Evolutionary conservation across 1,140 invertebrate genomes (phyloP), one percentile per base, ranked within the genome.

Genomic region (Eueides isabella): DNA sequence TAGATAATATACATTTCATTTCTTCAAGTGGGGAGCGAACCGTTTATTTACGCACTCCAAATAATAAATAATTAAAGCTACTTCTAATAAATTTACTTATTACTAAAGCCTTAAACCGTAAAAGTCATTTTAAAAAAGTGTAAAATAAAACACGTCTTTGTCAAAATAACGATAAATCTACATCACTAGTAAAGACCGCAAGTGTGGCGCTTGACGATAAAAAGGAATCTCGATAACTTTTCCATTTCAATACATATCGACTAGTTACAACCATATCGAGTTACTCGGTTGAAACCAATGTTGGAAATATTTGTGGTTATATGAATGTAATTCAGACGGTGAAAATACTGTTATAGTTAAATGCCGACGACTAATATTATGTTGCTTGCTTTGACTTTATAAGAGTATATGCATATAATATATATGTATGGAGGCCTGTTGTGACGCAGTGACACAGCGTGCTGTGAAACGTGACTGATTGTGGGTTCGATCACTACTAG

Each of bases 181-280:
- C 79, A 78, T 72, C 78, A 71, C 80, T 76, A 80, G 7, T 5
- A 48, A 33, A 65, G 66, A 89, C 84, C 85, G 69, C 85, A 87
- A 84, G 85, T 87, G 85, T 80, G 84, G 85, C 85, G 84, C 78
- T 85, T 80, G 74, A 83, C 70, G 62, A 84, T 85, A 84, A 81
- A 76, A 70, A 76, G 80, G 81, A 81, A 87, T 88, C 76, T 85
- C 81, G 85, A 87, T 87, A 86, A 78, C 79, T 78, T 86, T 88
- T 86, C 82, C 85, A 74, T 79, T 81, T 77, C 75, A 81, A 79
- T 86, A 81, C 81, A 80, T 84, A 87, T 80, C 80, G 84, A 86
- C 77, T 81, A 41, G 80, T 79, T 76, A 75, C 87, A 83, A 85
- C 82, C 76, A 73, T 87, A 86, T 87, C 80, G 28, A 14, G 29